These are phyloP conservation scores for Malurus elegans DNA, from an alignment of 2,113 vertebrate genomes.

Conservation along the genomic window DNA sequence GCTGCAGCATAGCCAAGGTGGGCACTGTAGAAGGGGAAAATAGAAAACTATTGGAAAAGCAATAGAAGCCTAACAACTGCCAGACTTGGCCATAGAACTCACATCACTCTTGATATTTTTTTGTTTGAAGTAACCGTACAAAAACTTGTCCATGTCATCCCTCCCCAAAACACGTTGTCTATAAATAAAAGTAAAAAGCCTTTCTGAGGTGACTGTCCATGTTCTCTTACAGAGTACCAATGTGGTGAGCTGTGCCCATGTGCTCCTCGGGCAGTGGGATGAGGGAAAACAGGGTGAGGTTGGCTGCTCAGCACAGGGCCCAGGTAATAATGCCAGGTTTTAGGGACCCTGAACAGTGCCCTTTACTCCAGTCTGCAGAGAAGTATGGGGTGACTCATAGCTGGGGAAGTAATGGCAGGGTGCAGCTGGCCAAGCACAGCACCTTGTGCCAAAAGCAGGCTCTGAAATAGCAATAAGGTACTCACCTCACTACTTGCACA, in stretches of 20 bases:
- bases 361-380: not conserved
- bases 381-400: not conserved
- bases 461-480: not conserved
- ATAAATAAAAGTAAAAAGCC: not conserved
- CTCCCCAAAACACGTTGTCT: not conserved
- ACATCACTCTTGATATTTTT: not conserved
- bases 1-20: not conserved
- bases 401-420: not conserved
- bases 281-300: not conserved
- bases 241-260: too few relatives aligned
- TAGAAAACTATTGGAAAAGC: not conserved
- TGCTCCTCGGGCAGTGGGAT: not conserved
- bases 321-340: not conserved
- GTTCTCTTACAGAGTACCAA: not conserved
- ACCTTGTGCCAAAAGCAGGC: not conserved
- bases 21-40: not conserved
- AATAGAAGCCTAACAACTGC: not conserved
- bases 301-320: not conserved
- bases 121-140: not conserved
- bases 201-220: not conserved
- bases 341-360: not conserved
- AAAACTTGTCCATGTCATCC: not conserved
- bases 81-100: not conserved
- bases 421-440: not conserved
- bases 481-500: not conserved